phyloP scores from a whole-genome alignment of 2,113 vertebrate species.

The Melanerpes formicivorus region DNA sequence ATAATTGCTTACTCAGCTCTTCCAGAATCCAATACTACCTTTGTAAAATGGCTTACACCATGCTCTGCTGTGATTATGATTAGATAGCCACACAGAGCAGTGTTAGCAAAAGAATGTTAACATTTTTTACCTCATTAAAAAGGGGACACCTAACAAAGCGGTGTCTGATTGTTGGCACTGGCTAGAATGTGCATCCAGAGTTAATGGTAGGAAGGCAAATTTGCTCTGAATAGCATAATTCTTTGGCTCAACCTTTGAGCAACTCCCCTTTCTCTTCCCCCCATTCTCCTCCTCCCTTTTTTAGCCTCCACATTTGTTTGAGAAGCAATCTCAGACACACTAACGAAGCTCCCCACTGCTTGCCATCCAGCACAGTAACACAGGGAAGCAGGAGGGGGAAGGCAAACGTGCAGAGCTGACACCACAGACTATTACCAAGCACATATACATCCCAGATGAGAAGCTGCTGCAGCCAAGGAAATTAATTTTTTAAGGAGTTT shows the following conservation, averaged over 20 bases:
- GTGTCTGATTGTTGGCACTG: background rate
- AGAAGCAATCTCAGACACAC: background rate
- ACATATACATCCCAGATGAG: background rate
- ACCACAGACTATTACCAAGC: background rate
- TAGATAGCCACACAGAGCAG: background rate
- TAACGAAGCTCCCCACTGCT: background rate
- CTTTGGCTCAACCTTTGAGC: background rate
- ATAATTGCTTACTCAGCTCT: background rate
- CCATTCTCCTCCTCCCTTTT: background rate
- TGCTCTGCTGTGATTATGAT: background rate
- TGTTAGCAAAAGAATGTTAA: background rate
- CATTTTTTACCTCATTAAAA: background rate
- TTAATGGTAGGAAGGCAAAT: background rate
- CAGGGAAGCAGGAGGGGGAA: background rate
- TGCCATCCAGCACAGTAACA: background rate
- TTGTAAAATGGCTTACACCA: background rate
- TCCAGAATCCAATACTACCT: background rate
- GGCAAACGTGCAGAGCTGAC: background rate
- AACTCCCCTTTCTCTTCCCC: background rate
- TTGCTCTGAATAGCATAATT: background rate
- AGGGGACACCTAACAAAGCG: background rate
- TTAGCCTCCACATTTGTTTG: background rate
- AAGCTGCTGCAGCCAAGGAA: conserved; percentile 3
- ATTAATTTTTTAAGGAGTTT: background rate
- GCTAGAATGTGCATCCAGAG: background rate